A percentile compares a stretch with the other conserved stretches of the same genome.
These are phyloP conservation scores for Lethenteron reissneri DNA, from an alignment of 2,113 vertebrate genomes.

Conservation along the genomic window DNA sequence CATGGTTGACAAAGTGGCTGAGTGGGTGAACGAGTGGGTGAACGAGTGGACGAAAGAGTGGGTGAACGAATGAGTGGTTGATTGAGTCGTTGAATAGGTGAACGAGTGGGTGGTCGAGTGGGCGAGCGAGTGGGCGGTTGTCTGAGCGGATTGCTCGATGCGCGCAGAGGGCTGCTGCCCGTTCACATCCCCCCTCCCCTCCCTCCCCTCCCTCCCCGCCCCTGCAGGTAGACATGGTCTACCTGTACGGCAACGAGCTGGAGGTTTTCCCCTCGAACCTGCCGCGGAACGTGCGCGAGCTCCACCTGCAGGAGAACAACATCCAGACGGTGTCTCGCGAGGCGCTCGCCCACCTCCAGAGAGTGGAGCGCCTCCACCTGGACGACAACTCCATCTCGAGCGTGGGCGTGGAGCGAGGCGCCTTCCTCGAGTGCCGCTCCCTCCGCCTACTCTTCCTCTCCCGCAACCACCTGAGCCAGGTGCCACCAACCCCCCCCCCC, in stretches of 20 bases:
- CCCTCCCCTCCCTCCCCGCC: too few relatives aligned
- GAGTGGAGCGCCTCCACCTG: constrained; percentile 71
- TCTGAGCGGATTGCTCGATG: too few relatives aligned
- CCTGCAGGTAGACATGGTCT: constrained; percentile 31
- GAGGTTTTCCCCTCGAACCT: constrained; percentile 94
- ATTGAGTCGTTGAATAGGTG: too few relatives aligned
- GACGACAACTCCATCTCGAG: constrained; percentile 97
- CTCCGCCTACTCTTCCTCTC: constrained; percentile 84
- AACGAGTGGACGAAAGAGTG: too few relatives aligned
- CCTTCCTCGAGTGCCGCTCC: constrained; percentile 70
- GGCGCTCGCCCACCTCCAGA: constrained; percentile 63
- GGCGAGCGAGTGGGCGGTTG: too few relatives aligned
- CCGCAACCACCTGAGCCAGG: constrained; percentile 45
- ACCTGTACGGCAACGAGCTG: constrained; percentile 82
- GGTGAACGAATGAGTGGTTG: too few relatives aligned
- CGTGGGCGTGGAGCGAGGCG: constrained; percentile 82
- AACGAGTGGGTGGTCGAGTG: too few relatives aligned
- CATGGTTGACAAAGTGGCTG: too few relatives aligned
- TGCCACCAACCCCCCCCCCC: too few relatives aligned
- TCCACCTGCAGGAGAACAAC: constrained; percentile 95
- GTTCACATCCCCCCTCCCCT: too few relatives aligned
- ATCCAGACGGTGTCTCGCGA: constrained; percentile 85
- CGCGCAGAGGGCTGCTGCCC: too few relatives aligned
- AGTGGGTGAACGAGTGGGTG: too few relatives aligned
- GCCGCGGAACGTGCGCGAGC: constrained; percentile 61